Conservation (phyloP, 2,888 invertebrate species). For the Drosophila monieri region DNA sequence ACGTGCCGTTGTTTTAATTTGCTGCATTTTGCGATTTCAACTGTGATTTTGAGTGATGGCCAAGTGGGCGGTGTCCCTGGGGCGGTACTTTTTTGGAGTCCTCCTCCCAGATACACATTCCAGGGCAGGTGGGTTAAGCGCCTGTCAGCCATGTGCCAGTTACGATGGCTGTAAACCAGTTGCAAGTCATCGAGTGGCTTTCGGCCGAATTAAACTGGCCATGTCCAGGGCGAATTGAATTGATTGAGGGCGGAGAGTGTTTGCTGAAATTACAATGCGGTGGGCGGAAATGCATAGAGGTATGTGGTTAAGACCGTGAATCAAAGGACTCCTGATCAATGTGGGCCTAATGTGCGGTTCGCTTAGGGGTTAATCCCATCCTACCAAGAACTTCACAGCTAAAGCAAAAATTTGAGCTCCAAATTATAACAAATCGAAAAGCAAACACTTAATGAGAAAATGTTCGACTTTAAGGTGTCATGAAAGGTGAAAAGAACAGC, state of each 20-base stretch:
- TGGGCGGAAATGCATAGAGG: not conserved
- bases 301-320: not conserved
- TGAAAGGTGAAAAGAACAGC: constrained; percentile 9
- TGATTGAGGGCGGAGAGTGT: constrained; percentile 15
- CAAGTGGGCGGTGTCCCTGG: not conserved
- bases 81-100: not conserved
- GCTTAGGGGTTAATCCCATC: not conserved
- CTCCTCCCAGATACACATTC: not conserved
- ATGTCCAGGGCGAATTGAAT: constrained; percentile 20
- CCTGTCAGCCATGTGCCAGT: constrained; percentile 16
- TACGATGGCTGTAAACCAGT: constrained; percentile 12
- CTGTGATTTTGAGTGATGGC: constrained; percentile 24
- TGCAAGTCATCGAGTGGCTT: constrained; percentile 29
- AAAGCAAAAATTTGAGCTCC: not conserved
- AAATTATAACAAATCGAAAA: not conserved
- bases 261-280: constrained; percentile 14
- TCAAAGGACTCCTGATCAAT: not conserved
- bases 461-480: not conserved
- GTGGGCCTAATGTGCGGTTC: constrained; percentile 1
- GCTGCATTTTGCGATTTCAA: constrained; percentile 36
- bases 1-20: constrained; percentile 50
- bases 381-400: not conserved
- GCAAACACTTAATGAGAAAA: constrained; percentile 11
- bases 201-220: constrained; percentile 13
- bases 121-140: constrained; percentile 22